These are phyloP conservation scores for Paelopatides confundens DNA, from an alignment of 53 echinoderm and acorn worm species.

Conservation along the genomic window DNA sequence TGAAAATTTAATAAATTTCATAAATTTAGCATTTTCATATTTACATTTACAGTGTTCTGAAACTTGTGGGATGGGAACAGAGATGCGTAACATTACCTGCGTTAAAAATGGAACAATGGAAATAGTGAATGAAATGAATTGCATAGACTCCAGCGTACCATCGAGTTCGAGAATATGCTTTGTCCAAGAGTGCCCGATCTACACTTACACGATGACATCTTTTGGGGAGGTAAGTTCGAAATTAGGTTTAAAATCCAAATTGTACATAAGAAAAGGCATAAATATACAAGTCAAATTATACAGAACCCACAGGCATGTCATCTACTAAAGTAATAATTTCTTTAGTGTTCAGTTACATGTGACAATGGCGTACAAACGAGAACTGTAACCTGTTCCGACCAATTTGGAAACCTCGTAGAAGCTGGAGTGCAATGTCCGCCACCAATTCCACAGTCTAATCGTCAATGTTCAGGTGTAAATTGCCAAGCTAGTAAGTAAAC, in stretches of 20 bases:
- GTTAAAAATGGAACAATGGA: background rate
- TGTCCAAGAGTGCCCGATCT: background rate
- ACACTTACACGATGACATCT: background rate
- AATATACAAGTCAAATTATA: background rate
- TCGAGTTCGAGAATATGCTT: background rate
- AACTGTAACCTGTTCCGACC: constrained; percentile 60
- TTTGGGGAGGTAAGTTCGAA: background rate
- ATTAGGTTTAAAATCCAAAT: background rate
- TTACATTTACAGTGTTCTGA: constrained; percentile 52
- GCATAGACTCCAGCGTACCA: background rate
- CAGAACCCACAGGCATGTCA: too few relatives aligned
- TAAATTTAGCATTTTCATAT: background rate
- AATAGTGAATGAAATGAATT: background rate
- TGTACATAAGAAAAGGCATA: background rate
- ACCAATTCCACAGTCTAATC: background rate
- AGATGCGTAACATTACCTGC: background rate
- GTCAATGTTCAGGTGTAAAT: background rate
- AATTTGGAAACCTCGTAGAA: constrained; percentile 29
- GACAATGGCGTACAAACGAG: constrained; percentile 66
- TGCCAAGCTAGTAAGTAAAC: constrained; percentile 9
- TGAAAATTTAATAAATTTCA: too few relatives aligned
- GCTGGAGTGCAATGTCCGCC: background rate
- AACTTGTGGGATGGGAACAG: constrained; percentile 62
- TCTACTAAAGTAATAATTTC: too few relatives aligned
- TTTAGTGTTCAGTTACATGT: constrained; percentile 81